These are phyloP conservation scores for Drosophila parthenogenetica DNA, from an alignment of 2,888 invertebrate species.

Conservation along the genomic window DNA sequence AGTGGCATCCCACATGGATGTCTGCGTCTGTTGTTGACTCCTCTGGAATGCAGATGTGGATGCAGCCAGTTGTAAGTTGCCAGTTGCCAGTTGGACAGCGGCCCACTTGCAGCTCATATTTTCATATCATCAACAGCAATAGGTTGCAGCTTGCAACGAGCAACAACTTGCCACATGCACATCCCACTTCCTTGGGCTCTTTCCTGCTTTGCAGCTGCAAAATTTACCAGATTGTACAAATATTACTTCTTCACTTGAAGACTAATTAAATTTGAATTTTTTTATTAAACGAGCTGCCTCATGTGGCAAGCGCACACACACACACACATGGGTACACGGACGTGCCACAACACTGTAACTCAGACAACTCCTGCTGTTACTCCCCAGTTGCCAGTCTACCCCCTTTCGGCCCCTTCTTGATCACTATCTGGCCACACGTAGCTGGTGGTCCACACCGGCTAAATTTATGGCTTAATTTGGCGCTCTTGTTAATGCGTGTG, in stretches of 20 bases:
- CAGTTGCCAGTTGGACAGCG: conserved; percentile 38
- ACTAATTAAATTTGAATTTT: conserved; percentile 84
- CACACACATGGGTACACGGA: conserved; percentile 22
- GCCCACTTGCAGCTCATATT: conserved; percentile 75
- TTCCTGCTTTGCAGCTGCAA: conserved; percentile 70
- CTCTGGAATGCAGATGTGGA: conserved; percentile 78
- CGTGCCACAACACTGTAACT: conserved; percentile 26
- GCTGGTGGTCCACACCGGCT: conserved; percentile 70
- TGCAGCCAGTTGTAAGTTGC: conserved; percentile 24
- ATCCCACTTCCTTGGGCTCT: conserved; percentile 58
- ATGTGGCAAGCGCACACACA: conserved; percentile 4
- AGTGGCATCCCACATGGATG: conserved; percentile 79
- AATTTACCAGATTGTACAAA: conserved; percentile 74
- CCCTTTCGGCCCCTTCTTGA: not conserved
- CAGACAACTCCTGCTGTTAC: conserved; percentile 65
- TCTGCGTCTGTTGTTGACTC: conserved; percentile 59
- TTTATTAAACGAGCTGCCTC: conserved; percentile 62
- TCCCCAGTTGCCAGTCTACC: conserved; percentile 7
- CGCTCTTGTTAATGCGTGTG: conserved; percentile 75
- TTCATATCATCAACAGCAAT: conserved; percentile 62
- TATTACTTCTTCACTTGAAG: conserved; percentile 81
- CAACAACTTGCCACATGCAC: conserved; percentile 38
- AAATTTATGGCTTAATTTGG: conserved; percentile 79
- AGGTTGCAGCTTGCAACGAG: conserved; percentile 20
- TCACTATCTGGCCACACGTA: conserved; percentile 32